phyloP scores from a whole-genome alignment of 2,888 invertebrate genomes.

The Aporophyla lueneburgensis region DNA sequence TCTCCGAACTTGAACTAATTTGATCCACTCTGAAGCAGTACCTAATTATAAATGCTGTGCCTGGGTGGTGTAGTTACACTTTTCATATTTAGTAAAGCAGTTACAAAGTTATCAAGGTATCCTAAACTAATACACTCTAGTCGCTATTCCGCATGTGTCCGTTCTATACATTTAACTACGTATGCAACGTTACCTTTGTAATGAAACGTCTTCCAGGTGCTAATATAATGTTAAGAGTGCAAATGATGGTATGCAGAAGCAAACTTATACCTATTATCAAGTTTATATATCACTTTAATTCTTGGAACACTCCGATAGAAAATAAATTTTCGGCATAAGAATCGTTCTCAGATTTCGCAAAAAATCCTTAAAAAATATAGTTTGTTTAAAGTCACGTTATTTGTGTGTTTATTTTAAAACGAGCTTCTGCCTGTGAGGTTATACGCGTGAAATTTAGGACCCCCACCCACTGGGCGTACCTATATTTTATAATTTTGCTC shows the following conservation, averaged over 20 bases:
- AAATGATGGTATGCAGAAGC: background rate
- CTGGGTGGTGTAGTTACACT: background rate
- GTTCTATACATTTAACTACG: conserved; percentile 18
- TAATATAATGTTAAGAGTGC: background rate
- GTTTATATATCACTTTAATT: no score
- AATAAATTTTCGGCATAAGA: no score
- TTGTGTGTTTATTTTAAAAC: no score
- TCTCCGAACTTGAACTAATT: background rate
- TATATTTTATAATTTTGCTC: no score
- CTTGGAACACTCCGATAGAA: no score
- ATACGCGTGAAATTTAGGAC: no score
- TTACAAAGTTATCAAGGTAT: background rate
- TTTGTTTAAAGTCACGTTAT: no score
- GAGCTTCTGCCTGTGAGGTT: no score
- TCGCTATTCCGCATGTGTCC: conserved; percentile 9
- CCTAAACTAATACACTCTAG: background rate
- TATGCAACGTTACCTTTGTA: background rate
- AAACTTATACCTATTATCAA: background rate
- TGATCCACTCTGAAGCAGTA: background rate
- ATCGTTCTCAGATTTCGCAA: no score
- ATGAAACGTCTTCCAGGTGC: background rate
- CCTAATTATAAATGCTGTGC: conserved; percentile 53
- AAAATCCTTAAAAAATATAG: no score
- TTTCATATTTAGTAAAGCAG: background rate
- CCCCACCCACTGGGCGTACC: no score